Conservation (phyloP, 2,797 vertebrate species). For the Neostethus bicornis region DNA sequence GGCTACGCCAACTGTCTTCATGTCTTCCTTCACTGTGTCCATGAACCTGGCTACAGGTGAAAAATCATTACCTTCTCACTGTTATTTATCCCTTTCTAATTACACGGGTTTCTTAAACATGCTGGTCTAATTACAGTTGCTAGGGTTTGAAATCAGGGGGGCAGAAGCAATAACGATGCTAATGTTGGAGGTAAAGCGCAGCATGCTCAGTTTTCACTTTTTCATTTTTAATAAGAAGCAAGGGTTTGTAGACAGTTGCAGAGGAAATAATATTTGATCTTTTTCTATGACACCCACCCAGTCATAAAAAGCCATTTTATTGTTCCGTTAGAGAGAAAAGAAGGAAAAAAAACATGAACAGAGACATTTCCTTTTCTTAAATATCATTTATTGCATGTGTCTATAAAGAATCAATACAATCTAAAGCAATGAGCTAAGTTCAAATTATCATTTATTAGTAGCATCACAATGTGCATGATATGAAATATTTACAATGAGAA, state of each 20-base stretch:
- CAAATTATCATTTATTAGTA: constrained; percentile 89
- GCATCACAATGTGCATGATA: constrained; percentile 89
- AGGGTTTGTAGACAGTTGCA: constrained; percentile 11
- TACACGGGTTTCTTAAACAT: constrained; percentile 61
- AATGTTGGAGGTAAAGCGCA: constrained; percentile 50
- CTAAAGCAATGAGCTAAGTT: constrained; percentile 92
- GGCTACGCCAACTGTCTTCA: no score
- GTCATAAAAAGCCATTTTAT: constrained; percentile 29
- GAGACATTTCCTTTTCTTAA: constrained; percentile 84
- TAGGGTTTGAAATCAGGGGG: constrained; percentile 52
- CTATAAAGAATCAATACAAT: constrained; percentile 97
- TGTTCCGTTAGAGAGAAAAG: constrained; percentile 2
- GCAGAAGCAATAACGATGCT: constrained; percentile 70
- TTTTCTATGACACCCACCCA: no score
- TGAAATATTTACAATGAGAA: constrained; percentile 95
- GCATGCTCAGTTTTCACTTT: constrained; percentile 20
- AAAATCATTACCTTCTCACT: constrained; percentile 75
- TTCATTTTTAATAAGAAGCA: constrained; percentile 35
- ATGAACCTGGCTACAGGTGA: constrained; percentile 68
- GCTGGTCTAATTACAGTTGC: constrained; percentile 67
- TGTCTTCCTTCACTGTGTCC: no score
- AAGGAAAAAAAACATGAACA: constrained; percentile 9
- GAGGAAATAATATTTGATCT: constrained; percentile 6
- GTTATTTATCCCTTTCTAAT: constrained; percentile 66
- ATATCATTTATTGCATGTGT: constrained; percentile 98